Evolutionary conservation across 2,113 vertebrate genomes (phyloP).

Genomic region (Epinephelus fuscoguttatus): DNA sequence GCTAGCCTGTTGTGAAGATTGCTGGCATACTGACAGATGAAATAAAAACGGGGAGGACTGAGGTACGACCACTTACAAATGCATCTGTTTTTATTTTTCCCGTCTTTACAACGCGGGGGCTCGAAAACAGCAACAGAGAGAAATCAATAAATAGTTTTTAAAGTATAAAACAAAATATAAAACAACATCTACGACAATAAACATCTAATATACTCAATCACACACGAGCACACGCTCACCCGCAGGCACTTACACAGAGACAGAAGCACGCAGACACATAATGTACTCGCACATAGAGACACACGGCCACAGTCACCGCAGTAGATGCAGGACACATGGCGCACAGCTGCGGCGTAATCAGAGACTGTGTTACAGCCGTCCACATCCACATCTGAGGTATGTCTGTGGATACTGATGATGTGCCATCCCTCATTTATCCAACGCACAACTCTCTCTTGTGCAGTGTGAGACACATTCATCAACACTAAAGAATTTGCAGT

Average conservation of each 20-base stretch:
- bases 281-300: conserved; percentile 41
- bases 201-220: conserved; percentile 53
- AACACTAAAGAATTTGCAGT: conserved; percentile 10
- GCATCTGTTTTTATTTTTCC: conserved; percentile 55
- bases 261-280: conserved; percentile 30
- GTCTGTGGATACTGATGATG: conserved; percentile 58
- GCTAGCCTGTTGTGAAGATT: conserved; percentile 4
- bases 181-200: conserved; percentile 29
- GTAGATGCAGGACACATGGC: conserved; percentile 63
- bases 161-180: conserved; percentile 49
- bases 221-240: conserved; percentile 43
- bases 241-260: conserved; percentile 24
- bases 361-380: conserved; percentile 41
- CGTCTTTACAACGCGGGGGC: conserved; percentile 5
- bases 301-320: conserved; percentile 34
- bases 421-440: conserved; percentile 41
- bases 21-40: conserved; percentile 19
- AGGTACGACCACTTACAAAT: conserved; percentile 14
- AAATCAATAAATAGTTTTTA: conserved; percentile 52
- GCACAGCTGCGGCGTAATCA: conserved; percentile 63
- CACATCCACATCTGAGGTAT: conserved; percentile 46
- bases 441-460: conserved; percentile 16
- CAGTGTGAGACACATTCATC: conserved; percentile 36
- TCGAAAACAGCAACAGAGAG: not conserved
- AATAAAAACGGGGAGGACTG: conserved; percentile 5